Evolutionary conservation across 2,888 invertebrate genomes (phyloP), one percentile per base, ranked within the genome.

Genomic region (Auanema sp.): DNA sequence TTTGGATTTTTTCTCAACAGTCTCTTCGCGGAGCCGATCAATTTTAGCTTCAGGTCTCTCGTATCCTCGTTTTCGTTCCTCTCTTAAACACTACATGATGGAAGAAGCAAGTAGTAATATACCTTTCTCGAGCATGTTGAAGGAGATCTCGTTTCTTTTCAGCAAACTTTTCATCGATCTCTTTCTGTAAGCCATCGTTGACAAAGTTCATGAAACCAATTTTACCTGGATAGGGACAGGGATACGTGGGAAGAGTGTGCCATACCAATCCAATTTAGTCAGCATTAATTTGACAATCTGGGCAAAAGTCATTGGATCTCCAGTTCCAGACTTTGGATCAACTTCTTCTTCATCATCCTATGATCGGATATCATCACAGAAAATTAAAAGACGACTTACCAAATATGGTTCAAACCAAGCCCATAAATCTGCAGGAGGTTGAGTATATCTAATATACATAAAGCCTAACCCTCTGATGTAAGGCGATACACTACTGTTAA

Each of bases 251-350:
- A 99, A 99, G 18, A 98, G 87, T 0, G 98, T 98, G 49, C 93
- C 92, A 86, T 95, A 98, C 97, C 98, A 99, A 84, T 99, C 98
- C 64, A 98, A 87, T 84, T 97, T 80, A 14, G 78, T 79, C 16
- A 81, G 66, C 75, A 81, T 78, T 54, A 72, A 65, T 12, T 79
- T 65, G 10, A 78, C 69, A 56, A 81, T 60, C 53, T 92, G 91
- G 0, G 98, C 98, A 63, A 99, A 91, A 23, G 91, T 91, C 88
- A 95, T 91, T 61, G 88, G 87, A 85, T 94, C 93, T 12, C 97
- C 97, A 50, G 96, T 94, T 14, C 98, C 98, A 16, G 98, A 97
- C 84, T 96, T 92, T 0, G 95, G 95, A 84, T 98, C 98, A 71
- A 99, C 88, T 84, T 95, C 81, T 18, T 79, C 77, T 14, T 80